Conservation (phyloP, 2,113 vertebrate genomes). For the Corapipo altera region DNA sequence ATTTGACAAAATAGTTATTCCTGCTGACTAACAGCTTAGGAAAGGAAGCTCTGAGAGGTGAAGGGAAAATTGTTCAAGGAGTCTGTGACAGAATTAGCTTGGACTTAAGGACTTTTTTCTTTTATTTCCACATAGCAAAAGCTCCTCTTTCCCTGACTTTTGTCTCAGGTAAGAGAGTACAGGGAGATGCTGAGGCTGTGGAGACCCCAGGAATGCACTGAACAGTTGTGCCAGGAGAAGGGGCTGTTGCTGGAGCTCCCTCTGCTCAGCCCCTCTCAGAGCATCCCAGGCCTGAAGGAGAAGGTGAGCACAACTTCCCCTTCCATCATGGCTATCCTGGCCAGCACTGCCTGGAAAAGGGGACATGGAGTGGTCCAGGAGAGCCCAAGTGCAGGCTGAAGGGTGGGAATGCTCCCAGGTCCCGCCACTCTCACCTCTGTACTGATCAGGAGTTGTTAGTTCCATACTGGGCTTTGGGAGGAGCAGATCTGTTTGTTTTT, state of each 20-base stretch:
- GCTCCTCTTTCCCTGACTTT: background rate
- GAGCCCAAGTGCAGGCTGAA: background rate
- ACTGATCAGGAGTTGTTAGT: background rate
- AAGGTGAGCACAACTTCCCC: background rate
- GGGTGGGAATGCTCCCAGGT: background rate
- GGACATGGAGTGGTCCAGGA: background rate
- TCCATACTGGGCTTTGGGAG: background rate
- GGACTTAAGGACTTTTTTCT: background rate
- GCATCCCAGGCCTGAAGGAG: background rate
- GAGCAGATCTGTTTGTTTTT: background rate
- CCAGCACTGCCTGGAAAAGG: background rate
- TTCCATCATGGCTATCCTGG: rapidly evolving
- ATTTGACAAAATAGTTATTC: background rate
- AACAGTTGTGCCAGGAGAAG: background rate
- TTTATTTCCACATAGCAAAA: background rate
- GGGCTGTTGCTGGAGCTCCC: background rate
- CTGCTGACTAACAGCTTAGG: background rate
- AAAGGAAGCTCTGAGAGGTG: background rate
- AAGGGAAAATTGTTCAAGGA: background rate
- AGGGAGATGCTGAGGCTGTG: background rate
- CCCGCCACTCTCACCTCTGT: background rate
- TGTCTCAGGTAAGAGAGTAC: background rate
- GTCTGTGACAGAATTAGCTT: background rate
- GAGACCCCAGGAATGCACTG: background rate
- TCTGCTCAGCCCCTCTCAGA: background rate